Conservation (phyloP, 2,113 vertebrate species). For the Phoenicopterus ruber region DNA sequence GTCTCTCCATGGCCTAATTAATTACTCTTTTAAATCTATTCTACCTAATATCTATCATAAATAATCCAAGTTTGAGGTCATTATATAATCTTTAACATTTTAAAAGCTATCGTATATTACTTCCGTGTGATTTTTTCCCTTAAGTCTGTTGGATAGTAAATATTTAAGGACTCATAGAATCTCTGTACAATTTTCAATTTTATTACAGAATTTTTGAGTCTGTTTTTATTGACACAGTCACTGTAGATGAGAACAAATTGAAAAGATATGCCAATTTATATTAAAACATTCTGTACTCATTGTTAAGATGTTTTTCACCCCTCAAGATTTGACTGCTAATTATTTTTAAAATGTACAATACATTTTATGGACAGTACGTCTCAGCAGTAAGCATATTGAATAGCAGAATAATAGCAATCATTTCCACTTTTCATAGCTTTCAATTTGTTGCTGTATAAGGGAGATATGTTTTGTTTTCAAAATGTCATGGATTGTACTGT, state of each 20-base stretch:
- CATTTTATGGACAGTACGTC: background rate
- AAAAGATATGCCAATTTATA: too few relatives aligned
- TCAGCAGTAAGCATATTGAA: background rate
- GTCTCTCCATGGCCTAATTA: background rate
- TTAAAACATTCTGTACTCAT: too few relatives aligned
- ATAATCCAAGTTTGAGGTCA: background rate
- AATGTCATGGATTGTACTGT: background rate
- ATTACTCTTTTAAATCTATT: background rate
- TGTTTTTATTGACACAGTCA: too few relatives aligned
- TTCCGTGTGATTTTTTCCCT: background rate
- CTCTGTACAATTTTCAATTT: background rate
- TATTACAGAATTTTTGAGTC: background rate
- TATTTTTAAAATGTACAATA: background rate
- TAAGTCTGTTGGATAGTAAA: background rate
- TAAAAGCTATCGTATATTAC: background rate
- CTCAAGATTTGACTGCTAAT: background rate
- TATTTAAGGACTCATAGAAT: background rate
- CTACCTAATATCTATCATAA: background rate
- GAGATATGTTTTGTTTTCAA: background rate
- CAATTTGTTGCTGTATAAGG: accelerated
- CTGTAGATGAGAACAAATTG: too few relatives aligned
- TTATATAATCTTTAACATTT: background rate
- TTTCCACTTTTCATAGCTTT: background rate
- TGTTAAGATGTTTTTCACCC: too few relatives aligned
- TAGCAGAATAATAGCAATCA: background rate